phyloP scores from a whole-genome alignment of 2,113 vertebrate species.

The Calidris pugnax region DNA sequence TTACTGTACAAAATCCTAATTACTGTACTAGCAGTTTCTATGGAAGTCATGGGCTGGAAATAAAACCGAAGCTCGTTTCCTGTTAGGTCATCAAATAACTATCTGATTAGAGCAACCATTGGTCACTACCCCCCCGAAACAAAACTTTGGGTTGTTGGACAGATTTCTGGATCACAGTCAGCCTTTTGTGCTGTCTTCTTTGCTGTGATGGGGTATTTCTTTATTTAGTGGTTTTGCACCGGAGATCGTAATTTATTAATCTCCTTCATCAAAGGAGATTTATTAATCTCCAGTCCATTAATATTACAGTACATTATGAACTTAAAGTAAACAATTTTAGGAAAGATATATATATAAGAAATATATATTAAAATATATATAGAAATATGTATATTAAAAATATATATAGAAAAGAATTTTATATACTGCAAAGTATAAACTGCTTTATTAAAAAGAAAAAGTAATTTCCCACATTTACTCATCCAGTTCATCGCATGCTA shows the following conservation, averaged over 20 bases:
- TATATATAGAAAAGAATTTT: no score
- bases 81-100: conserved; percentile 2
- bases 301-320: not conserved
- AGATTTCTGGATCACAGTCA: not conserved
- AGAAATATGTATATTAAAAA: no score
- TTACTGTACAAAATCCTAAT: not conserved
- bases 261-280: not conserved
- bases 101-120: not conserved
- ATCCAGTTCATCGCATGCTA: not conserved
- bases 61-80: not conserved
- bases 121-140: not conserved
- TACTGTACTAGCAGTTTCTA: not conserved
- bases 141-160: not conserved
- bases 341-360: not conserved
- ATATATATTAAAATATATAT: no score
- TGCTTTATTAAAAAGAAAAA: not conserved
- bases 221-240: not conserved
- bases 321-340: not conserved
- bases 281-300: not conserved
- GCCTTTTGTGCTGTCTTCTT: not conserved
- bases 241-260: not conserved
- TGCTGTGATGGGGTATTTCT: not conserved
- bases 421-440: not conserved
- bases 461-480: not conserved
- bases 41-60: not conserved